Base-by-base conservation (phyloP, 2,113 vertebrate species). In the Caranx melampygus region DNA sequence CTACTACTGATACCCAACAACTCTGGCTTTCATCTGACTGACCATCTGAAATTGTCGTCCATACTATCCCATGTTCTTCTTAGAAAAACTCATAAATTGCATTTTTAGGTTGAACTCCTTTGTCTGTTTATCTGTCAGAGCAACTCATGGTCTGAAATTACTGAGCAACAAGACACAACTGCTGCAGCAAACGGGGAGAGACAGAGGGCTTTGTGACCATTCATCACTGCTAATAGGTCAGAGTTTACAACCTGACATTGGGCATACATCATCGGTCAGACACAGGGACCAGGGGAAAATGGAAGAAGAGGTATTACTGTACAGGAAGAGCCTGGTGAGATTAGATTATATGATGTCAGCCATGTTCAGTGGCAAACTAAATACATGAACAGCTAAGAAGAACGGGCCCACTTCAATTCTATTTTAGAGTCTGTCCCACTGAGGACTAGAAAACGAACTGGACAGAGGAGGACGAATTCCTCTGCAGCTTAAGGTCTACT, bases 171-270 rank as follows among this genome's bases (percentile, higher is more conserved):
- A 52, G 47, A 47, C 13, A 72, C 40, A 47, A 65, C 47, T 67
- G 57, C 60, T 83, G 77, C 79, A 74, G 85, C 35, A 77, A 86
- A 76, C 68, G 42, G 42, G n/a, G 61, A 82, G 62, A 89, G 62
- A 83, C 80, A 78, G 80, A 79, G 49, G 70, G 54, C 75, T 68
- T 57, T 69, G 72, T 26, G 84, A 83, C 62, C 81, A 90, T 92
- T 93, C 79, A 93, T 93, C 91, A 92, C 66, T 63, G 37, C 84
- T 89, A 92, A 92, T 89, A 88, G 92, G 89, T 93, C 84, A 88
- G 88, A 90, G 87, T 93, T 92, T 92, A 88, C 70, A 79, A 60
- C 78, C 78, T 91, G 89, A 93, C 83, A 47, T 21, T 21, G 51
- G 47, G 65, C 63, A 88, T 92, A 85, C 75, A 90, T 92, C 86